Base-by-base conservation (phyloP, 2,113 vertebrate species). In the Hemibates koningsi region DNA sequence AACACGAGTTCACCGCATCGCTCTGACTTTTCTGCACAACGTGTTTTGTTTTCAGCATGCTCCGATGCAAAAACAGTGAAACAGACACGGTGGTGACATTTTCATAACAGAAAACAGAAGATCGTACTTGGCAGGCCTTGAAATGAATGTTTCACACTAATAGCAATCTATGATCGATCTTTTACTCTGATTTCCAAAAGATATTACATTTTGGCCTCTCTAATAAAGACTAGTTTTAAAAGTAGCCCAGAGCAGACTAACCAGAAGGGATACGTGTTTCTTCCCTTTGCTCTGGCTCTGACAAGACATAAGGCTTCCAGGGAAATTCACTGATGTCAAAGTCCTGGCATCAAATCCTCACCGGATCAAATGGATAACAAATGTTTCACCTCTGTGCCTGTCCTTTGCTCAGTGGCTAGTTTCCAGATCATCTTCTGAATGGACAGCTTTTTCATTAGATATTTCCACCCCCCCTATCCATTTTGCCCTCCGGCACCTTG, bases 351-450 rank as follows among this genome's bases (percentile, higher is more conserved):
- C 41, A 76, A 83, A 91, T 92, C 83, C 5, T 57, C 9, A 12
- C 83, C 83, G 81, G 29, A 88, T 91, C 88, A 94, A 94, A 95
- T 93, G n/a, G 85, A 93, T 95, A 93, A 91, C 93, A 93, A 95
- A 95, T 95, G 94, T 94, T 94, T 89, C 76, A 83, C 83, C 79
- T 78, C 78, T 57, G 59, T 63, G 85, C 86, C 84, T 63, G 68
- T 61, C 57, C 68, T 81, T 89, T 61, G 56, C 88, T 84, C 79
- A 82, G 54, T 21, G 80, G 78, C 83, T 78, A 87, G 80, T 83
- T 87, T 84, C 81, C 50, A 88, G 83, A 84, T 87, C 27, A 34
- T 89, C 85, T 91, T 80, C 84, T 94, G 16, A 91, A 90, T 82
- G 59, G 89, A 92, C 90, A 84, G 59, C 82, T 88, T 91, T 84